These are phyloP conservation scores for Paraplagusia blochii DNA, from an alignment of 2,113 vertebrate genomes.

Conservation along the genomic window DNA sequence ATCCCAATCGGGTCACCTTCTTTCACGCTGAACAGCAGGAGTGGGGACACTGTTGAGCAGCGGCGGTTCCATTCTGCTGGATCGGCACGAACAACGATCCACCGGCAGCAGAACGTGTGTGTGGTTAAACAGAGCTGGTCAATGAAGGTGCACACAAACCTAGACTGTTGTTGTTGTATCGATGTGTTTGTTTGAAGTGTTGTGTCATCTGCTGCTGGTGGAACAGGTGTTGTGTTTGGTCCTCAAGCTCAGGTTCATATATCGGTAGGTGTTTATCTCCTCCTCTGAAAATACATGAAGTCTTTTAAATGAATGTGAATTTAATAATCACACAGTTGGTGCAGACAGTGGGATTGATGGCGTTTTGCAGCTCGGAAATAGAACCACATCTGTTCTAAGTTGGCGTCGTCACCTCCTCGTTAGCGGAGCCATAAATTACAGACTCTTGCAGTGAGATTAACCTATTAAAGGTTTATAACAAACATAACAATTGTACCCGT, in stretches of 20 bases:
- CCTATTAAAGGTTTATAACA: not conserved
- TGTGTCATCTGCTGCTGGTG: too few species aligned
- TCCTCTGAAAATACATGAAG: too few species aligned
- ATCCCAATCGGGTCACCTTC: conserved; percentile 38
- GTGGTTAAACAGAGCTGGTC: not conserved
- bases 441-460: not conserved
- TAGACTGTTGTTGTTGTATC: too few species aligned
- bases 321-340: not conserved
- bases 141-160: too few species aligned
- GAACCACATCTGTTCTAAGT: not conserved
- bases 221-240: too few species aligned
- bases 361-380: not conserved
- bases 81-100: conserved; percentile 43
- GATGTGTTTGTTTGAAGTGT: too few species aligned
- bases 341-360: not conserved
- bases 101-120: not conserved
- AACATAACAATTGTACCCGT: not conserved
- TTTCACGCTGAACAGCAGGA: conserved; percentile 36
- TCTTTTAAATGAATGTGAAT: not conserved
- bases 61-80: conserved; percentile 47
- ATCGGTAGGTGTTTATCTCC: too few species aligned
- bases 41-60: conserved; percentile 19
- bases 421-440: not conserved
- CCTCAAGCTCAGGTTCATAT: too few species aligned
- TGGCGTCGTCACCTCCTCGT: not conserved